Evolutionary conservation across 2,797 vertebrate genomes (phyloP).

Genomic region (Dendrocincla fuliginosa): DNA sequence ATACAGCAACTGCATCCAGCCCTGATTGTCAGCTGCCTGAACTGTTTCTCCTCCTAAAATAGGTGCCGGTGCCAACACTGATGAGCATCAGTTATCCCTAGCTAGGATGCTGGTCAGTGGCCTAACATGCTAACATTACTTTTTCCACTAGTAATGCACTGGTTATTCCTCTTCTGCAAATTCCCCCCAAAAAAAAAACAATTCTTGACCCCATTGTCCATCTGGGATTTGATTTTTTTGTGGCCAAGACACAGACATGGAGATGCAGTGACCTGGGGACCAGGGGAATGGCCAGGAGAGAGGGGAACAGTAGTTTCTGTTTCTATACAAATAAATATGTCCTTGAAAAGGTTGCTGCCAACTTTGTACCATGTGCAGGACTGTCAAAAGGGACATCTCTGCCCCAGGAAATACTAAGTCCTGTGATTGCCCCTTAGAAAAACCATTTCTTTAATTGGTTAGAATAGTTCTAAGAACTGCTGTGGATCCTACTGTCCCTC

Average conservation of each 20-base stretch:
- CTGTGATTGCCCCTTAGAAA: neutral
- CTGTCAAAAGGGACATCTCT: neutral
- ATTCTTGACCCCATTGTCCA: neutral
- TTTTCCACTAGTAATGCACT: neutral
- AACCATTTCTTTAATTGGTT: neutral
- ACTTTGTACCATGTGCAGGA: neutral
- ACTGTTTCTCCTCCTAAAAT: neutral
- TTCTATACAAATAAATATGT: neutral
- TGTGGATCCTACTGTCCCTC: neutral
- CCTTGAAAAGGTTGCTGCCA: neutral
- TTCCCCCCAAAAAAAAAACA: neutral
- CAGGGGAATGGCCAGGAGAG: neutral
- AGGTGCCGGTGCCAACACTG: neutral
- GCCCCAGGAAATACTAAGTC: neutral
- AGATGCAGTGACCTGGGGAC: neutral
- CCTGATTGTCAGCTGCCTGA: neutral
- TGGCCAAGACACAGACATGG: neutral
- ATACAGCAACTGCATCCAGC: neutral
- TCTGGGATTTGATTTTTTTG: neutral
- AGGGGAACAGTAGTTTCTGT: neutral
- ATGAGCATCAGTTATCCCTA: neutral
- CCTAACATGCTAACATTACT: neutral
- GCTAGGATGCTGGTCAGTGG: neutral
- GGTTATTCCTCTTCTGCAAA: neutral
- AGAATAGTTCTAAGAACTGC: neutral